Evolutionary conservation across 2,797 vertebrate species (phyloP).

Genomic region (Rhinophrynus dorsalis): DNA sequence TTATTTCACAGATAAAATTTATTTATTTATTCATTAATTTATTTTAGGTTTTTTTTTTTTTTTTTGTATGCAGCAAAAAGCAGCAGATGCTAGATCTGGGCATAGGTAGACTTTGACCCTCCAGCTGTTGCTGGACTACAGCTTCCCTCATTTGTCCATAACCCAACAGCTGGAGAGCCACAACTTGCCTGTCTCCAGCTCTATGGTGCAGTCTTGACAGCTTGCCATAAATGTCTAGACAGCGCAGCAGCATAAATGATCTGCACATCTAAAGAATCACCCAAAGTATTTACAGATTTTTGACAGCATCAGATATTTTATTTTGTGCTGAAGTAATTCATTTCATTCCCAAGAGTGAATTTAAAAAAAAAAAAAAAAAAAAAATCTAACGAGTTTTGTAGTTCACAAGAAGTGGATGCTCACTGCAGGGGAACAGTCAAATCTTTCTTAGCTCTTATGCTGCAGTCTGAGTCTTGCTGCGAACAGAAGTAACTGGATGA

Average conservation of each 20-base stretch:
- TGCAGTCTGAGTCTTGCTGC: slow-evolving; percentile 14
- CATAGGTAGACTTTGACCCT: too few relatives aligned
- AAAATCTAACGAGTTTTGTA: not conserved
- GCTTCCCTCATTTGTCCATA: too few relatives aligned
- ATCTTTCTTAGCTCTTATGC: not conserved
- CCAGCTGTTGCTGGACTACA: too few relatives aligned
- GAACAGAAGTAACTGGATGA: not conserved
- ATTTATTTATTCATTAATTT: too few relatives aligned
- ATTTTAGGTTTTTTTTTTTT: too few relatives aligned
- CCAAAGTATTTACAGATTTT: not conserved
- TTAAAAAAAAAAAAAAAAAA: too few relatives aligned
- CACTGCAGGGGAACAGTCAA: not conserved
- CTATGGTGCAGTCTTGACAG: not conserved
- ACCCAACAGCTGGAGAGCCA: too few relatives aligned
- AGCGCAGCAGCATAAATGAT: not conserved
- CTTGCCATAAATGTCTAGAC: slow-evolving; percentile 18
- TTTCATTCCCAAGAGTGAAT: not conserved
- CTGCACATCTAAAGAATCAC: not conserved
- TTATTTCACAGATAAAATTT: too few relatives aligned
- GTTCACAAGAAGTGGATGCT: not conserved
- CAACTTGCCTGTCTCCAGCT: too few relatives aligned
- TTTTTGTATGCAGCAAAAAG: too few relatives aligned
- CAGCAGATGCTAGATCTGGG: too few relatives aligned
- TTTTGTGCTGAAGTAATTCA: slow-evolving; percentile 3
- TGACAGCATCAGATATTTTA: not conserved